A percentile compares a stretch with the other conserved stretches of the same genome.
Evolutionary conservation across 1,140 invertebrate genomes (phyloP).

Genomic region (Bathynomus jamesi): DNA sequence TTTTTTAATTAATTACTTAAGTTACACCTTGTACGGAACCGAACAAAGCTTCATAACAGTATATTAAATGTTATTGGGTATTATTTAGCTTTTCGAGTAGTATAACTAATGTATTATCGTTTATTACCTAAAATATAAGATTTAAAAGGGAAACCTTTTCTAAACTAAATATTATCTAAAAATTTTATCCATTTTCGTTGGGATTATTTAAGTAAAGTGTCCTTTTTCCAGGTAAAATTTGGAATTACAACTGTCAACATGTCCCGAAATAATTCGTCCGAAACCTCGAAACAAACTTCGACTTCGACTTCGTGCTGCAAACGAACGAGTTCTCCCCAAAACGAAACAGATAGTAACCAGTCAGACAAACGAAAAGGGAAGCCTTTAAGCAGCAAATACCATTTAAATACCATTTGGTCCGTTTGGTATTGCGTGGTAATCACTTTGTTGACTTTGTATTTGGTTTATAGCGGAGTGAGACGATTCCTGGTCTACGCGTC

Average conservation of each 20-base stretch:
- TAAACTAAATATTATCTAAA: too few relatives aligned
- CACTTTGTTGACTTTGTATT: slow-evolving; percentile 52
- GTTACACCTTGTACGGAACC: too few relatives aligned
- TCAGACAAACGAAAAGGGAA: neutral
- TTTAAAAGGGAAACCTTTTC: too few relatives aligned
- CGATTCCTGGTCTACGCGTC: slow-evolving; percentile 57
- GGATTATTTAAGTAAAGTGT: too few relatives aligned
- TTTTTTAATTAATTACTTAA: too few relatives aligned
- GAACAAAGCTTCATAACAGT: too few relatives aligned
- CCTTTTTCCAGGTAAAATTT: neutral
- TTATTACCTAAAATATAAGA: too few relatives aligned
- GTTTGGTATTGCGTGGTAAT: slow-evolving; percentile 73
- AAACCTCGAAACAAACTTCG: neutral
- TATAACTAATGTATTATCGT: too few relatives aligned
- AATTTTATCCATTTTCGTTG: too few relatives aligned
- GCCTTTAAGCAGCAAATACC: slow-evolving; percentile 47
- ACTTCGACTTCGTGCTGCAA: neutral
- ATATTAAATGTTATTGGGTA: too few relatives aligned
- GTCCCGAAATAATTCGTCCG: neutral
- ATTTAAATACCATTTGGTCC: slow-evolving; percentile 74
- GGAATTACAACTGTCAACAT: neutral
- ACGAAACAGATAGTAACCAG: neutral
- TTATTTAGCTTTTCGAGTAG: too few relatives aligned
- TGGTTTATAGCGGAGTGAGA: slow-evolving; percentile 45
- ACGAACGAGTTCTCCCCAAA: neutral